Conservation (phyloP, 2,888 invertebrate species). For the Brenthis daphne region DNA sequence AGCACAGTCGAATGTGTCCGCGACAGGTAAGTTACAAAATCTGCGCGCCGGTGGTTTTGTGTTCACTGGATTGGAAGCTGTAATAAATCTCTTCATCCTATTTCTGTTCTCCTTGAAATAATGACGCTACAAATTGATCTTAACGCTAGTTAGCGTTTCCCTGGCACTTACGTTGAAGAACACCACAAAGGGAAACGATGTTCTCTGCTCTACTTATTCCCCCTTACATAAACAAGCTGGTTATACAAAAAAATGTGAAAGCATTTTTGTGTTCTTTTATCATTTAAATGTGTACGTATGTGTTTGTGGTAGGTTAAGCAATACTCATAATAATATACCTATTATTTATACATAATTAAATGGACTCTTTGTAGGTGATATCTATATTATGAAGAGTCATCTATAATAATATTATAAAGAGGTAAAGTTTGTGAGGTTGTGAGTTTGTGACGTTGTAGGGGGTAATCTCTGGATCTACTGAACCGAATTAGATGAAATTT, state of each 20-base stretch:
- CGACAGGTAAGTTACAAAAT: conserved; percentile 31
- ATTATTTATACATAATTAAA: not conserved
- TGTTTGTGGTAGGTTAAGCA: not conserved
- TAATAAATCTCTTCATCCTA: conserved; percentile 23
- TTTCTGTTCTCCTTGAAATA: conserved; percentile 14
- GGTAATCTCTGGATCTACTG: no score
- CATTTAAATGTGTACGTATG: conserved; percentile 43
- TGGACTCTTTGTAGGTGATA: conserved; percentile 1
- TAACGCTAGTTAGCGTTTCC: not conserved
- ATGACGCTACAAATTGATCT: conserved; percentile 1
- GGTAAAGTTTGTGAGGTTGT: no score
- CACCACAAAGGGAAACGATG: conserved; percentile 39
- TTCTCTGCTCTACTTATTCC: conserved; percentile 53
- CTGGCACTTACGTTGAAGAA: not conserved
- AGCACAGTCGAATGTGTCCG: conserved; percentile 14
- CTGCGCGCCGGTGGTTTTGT: conserved; percentile 25
- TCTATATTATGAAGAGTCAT: no score
- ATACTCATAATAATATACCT: conserved; percentile 33
- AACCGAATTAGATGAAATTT: no score
- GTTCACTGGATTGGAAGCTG: conserved; percentile 18
- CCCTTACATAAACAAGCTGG: conserved; percentile 28
- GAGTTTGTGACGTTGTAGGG: no score
- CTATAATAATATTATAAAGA: no score
- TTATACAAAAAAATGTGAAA: conserved; percentile 47
- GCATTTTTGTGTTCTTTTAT: conserved; percentile 53